A percentile compares a stretch with the other conserved stretches of the same genome.
Conservation (phyloP, 2,797 vertebrate genomes). For the Falco concolor region DNA sequence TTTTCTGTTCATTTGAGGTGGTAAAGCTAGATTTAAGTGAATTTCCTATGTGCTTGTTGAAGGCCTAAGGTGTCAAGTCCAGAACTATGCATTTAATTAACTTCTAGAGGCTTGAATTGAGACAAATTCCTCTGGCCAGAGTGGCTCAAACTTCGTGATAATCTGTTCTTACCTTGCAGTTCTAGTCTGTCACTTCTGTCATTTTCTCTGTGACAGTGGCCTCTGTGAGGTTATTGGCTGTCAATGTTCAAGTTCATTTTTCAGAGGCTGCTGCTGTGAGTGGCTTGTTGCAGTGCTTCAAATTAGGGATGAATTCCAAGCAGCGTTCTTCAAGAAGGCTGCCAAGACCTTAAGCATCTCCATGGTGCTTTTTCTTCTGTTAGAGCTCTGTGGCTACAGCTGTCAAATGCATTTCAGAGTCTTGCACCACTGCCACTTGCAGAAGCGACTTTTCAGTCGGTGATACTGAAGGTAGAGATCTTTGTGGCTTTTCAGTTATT, state of each 20-base stretch:
- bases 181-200: neutral
- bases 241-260: neutral
- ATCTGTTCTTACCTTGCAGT: neutral
- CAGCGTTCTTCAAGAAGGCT: neutral
- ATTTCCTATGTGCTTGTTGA: neutral
- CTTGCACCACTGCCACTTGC: conserved; percentile 3
- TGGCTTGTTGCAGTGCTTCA: neutral
- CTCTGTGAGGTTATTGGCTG: neutral
- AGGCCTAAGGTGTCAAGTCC: neutral
- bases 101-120: neutral
- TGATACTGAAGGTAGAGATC: neutral
- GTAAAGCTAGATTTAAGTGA: neutral
- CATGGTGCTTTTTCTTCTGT: neutral
- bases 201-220: neutral
- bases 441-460: neutral
- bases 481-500: conserved; percentile 50
- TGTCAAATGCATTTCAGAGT: neutral
- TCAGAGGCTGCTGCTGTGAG: neutral
- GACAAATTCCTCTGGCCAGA: neutral
- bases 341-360: neutral
- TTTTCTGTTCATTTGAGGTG: neutral
- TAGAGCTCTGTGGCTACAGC: neutral
- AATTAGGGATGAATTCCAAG: neutral
- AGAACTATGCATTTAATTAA: neutral
- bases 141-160: neutral